These are phyloP conservation scores for Sebastes kiyomatsui DNA, from an alignment of 2,797 vertebrate genomes.

Conservation along the genomic window DNA sequence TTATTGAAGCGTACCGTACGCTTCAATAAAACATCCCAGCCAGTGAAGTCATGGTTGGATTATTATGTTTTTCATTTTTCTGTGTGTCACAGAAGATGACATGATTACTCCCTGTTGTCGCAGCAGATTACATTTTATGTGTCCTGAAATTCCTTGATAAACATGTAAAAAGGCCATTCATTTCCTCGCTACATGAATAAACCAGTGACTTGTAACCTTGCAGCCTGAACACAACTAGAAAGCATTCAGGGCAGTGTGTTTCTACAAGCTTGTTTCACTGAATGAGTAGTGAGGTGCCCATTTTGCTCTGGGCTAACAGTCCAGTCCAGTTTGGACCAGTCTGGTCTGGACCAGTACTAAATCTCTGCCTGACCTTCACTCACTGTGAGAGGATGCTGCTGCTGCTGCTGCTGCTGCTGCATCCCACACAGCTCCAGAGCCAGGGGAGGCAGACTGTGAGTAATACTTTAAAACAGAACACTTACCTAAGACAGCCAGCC, in stretches of 20 bases:
- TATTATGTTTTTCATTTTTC: slow-evolving; percentile 29
- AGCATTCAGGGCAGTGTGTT: background rate
- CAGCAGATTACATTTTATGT: slow-evolving; percentile 10
- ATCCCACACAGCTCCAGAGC: slow-evolving; percentile 30
- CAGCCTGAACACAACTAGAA: background rate
- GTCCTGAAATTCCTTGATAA: background rate
- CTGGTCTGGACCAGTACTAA: background rate
- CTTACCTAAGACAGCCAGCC: slow-evolving; percentile 73
- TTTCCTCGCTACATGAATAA: background rate
- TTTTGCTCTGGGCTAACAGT: slow-evolving; percentile 11
- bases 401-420: background rate
- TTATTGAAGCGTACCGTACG: background rate
- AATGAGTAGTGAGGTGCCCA: background rate
- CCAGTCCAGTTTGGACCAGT: background rate
- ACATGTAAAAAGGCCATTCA: slow-evolving; percentile 9
- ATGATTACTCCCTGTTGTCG: slow-evolving; percentile 9
- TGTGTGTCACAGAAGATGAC: background rate
- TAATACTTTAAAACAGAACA: slow-evolving; percentile 71
- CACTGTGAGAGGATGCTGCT: slow-evolving; percentile 9
- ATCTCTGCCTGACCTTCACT: slow-evolving; percentile 19
- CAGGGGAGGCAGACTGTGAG: slow-evolving; percentile 59
- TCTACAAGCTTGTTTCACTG: background rate
- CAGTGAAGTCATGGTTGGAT: slow-evolving; percentile 25
- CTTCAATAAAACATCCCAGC: slow-evolving; percentile 1
- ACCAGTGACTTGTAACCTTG: slow-evolving; percentile 21